Evolutionary conservation across 2,113 vertebrate species (phyloP).

Genomic region (Lophura nycthemera): DNA sequence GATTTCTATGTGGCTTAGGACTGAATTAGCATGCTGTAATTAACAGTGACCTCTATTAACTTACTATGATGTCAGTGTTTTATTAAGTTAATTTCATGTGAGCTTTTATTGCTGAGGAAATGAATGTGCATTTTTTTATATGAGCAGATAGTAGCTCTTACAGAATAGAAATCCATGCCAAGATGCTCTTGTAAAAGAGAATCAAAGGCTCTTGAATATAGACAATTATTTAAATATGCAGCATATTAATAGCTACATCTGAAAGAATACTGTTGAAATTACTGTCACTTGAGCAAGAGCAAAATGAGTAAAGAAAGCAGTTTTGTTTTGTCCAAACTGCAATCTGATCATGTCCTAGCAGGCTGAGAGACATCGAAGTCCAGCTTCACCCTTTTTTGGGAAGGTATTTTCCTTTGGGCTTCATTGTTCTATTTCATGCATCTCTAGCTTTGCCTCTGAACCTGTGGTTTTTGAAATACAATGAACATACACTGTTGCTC

Average conservation of each 20-base stretch:
- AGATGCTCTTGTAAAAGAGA: not conserved
- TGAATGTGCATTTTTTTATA: not conserved
- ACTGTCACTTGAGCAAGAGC: constrained; percentile 7
- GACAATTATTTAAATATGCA: constrained; percentile 26
- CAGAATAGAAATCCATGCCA: not conserved
- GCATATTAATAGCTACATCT: constrained; percentile 20
- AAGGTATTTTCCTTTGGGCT: not conserved
- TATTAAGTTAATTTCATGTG: not conserved
- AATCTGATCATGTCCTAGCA: not conserved
- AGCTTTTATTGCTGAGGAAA: not conserved
- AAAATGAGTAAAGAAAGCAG: not conserved
- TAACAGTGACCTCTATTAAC: not conserved
- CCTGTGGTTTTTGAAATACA: not conserved
- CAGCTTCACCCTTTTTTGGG: not conserved
- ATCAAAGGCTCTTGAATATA: constrained; percentile 16
- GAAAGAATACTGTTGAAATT: constrained; percentile 20
- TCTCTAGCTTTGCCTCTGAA: not conserved
- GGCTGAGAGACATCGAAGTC: not conserved
- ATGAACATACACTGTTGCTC: not conserved
- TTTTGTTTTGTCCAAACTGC: not conserved
- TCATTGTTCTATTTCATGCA: not conserved
- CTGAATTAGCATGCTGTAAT: constrained; percentile 25
- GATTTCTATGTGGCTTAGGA: not conserved
- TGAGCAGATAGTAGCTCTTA: not conserved
- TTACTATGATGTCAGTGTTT: not conserved